phyloP scores from a whole-genome alignment of 2,888 invertebrate species.

The Drosophila borealis region DNA sequence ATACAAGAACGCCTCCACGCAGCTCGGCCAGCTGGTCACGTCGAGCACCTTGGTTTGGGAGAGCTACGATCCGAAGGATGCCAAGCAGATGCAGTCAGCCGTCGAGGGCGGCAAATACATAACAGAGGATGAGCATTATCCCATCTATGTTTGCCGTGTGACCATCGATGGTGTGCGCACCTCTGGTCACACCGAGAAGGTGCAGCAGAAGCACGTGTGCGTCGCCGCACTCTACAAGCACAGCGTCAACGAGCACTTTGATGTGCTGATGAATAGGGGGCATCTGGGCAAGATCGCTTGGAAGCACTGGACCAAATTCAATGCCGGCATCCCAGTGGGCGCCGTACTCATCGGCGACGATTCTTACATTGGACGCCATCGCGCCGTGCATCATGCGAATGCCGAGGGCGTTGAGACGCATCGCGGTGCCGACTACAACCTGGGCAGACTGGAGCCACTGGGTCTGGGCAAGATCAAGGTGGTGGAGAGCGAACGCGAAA shows the following conservation, averaged over 20 bases:
- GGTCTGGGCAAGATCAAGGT: slow-evolving; percentile 89
- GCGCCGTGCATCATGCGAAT: slow-evolving; percentile 47
- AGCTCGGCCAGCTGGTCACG: slow-evolving; percentile 89
- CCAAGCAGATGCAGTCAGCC: slow-evolving; percentile 87
- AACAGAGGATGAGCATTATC: slow-evolving; percentile 83
- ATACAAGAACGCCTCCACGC: slow-evolving; percentile 81
- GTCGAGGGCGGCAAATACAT: slow-evolving; percentile 88
- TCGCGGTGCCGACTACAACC: slow-evolving; percentile 84
- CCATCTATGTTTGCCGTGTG: slow-evolving; percentile 91
- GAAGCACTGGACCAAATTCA: slow-evolving; percentile 90
- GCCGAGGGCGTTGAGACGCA: slow-evolving; percentile 55
- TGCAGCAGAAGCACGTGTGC: slow-evolving; percentile 87
- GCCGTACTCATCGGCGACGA: slow-evolving; percentile 86
- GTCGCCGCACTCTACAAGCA: slow-evolving; percentile 88
- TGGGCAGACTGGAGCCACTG: slow-evolving; percentile 90
- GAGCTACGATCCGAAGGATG: slow-evolving; percentile 85
- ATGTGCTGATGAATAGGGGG: slow-evolving; percentile 91
- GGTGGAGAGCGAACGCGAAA: slow-evolving; percentile 87
- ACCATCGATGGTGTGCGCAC: slow-evolving; percentile 90
- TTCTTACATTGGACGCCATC: slow-evolving; percentile 85
- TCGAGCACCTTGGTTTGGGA: slow-evolving; percentile 93
- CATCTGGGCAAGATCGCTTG: slow-evolving; percentile 91
- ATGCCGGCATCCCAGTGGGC: slow-evolving; percentile 88
- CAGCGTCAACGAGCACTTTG: slow-evolving; percentile 88
- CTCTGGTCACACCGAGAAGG: slow-evolving; percentile 87